Percentiles rank a stretch among this genome's conserved stretches.
phyloP scores from a whole-genome alignment of 1,140 invertebrate genomes.

The Aphis gossypii region DNA sequence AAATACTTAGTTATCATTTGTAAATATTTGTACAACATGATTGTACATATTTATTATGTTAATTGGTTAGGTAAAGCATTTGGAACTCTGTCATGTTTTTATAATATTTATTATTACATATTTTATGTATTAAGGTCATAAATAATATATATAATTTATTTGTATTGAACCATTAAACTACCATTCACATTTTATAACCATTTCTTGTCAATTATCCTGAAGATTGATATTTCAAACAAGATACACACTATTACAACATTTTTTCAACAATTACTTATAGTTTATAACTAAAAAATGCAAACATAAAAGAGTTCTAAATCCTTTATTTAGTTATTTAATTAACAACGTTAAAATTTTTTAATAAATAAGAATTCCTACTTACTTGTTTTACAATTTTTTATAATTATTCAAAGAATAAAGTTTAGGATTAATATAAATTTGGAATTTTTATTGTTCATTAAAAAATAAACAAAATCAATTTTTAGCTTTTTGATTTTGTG shows the following conservation, averaged over 20 bases:
- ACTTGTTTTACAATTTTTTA: constrained; percentile 57
- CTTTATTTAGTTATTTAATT: constrained; percentile 41
- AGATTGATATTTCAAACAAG: neutral
- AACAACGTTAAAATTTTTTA: constrained; percentile 17
- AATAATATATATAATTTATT: neutral
- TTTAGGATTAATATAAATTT: constrained; percentile 41
- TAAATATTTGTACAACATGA: constrained; percentile 32
- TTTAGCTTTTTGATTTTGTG: constrained; percentile 10
- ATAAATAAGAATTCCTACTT: constrained; percentile 55
- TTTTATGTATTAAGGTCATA: neutral
- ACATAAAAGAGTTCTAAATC: constrained; percentile 23
- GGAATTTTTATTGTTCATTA: constrained; percentile 52
- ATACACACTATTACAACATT: neutral
- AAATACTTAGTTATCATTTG: constrained; percentile 37
- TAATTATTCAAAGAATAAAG: constrained; percentile 39
- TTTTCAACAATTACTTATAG: neutral
- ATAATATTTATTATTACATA: neutral
- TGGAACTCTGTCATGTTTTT: constrained; percentile 14
- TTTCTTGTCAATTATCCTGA: neutral
- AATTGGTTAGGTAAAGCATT: constrained; percentile 31
- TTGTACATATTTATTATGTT: constrained; percentile 47
- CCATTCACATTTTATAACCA: neutral
- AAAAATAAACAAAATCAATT: neutral
- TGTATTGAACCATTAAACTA: neutral
- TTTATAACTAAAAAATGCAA: neutral